phyloP scores from a whole-genome alignment of 1,140 invertebrate species.

The Venturia canescens region DNA sequence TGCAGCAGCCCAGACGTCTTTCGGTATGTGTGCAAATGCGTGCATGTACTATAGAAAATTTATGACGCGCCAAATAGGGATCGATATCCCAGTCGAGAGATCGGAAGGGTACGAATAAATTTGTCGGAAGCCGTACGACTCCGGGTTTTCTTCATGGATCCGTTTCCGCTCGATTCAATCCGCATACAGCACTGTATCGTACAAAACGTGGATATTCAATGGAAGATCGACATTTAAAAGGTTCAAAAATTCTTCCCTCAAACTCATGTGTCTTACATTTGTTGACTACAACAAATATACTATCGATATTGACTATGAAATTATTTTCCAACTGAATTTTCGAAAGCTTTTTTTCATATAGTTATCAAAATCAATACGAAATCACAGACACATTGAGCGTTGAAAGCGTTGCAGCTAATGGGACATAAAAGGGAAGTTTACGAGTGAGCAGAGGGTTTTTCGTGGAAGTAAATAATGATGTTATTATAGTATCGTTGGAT shows the following conservation, averaged over 20 bases:
- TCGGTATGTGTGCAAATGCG: constrained; percentile 2
- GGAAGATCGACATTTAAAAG: background rate
- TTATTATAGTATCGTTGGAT: background rate
- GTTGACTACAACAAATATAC: background rate
- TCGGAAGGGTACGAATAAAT: constrained; percentile 62
- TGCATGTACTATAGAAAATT: constrained; percentile 27
- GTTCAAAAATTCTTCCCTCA: background rate
- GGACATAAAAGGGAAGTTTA: background rate
- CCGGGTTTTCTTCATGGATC: constrained; percentile 46
- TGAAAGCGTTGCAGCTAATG: background rate
- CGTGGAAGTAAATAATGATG: constrained; percentile 2
- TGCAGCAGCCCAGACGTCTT: constrained; percentile 17
- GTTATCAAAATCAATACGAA: too few species aligned
- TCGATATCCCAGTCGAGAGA: constrained; percentile 58
- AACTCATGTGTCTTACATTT: background rate
- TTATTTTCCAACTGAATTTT: too few species aligned
- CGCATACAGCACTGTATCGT: constrained; percentile 30
- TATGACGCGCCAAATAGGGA: constrained; percentile 52
- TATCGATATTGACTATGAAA: background rate
- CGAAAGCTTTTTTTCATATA: too few species aligned
- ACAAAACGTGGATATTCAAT: constrained; percentile 33
- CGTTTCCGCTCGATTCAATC: constrained; percentile 52
- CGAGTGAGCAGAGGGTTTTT: constrained; percentile 34
- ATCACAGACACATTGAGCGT: too few species aligned
- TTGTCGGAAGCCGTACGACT: constrained; percentile 64